Evolutionary conservation across 2,888 invertebrate genomes (phyloP).

Genomic region (Stratiomys singularior): DNA sequence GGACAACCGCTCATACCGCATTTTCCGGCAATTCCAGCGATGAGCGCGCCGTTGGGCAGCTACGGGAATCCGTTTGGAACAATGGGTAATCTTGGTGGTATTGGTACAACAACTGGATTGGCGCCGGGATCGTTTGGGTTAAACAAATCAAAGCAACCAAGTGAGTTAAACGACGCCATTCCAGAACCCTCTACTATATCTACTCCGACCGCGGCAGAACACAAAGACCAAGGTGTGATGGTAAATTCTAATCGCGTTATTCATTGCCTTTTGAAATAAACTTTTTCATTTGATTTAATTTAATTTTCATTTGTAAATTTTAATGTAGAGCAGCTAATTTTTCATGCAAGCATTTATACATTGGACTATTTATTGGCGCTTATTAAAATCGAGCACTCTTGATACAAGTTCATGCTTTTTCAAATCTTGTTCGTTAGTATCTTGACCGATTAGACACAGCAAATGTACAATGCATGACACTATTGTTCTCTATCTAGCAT

Average conservation of each 20-base stretch:
- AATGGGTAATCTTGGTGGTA: constrained; percentile 64
- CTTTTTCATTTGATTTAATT: constrained; percentile 7
- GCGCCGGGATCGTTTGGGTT: constrained; percentile 66
- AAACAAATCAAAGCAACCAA: constrained; percentile 70
- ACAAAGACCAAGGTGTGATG: constrained; percentile 66
- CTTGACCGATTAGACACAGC: background rate
- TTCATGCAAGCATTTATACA: background rate
- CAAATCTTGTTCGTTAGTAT: constrained; percentile 10
- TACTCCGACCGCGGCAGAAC: constrained; percentile 62
- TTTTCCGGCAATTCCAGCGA: constrained; percentile 75
- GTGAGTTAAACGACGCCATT: constrained; percentile 69
- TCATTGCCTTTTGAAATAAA: background rate
- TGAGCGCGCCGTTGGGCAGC: constrained; percentile 67
- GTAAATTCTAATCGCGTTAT: constrained; percentile 60
- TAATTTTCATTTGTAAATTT: background rate
- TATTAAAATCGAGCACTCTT: background rate
- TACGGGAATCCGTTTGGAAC: constrained; percentile 65
- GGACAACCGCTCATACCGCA: constrained; percentile 73
- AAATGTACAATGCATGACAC: background rate
- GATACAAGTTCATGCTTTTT: background rate
- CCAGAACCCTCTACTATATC: constrained; percentile 54
- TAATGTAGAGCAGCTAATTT: background rate
- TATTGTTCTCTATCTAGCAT: no score
- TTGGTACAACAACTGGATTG: constrained; percentile 63
- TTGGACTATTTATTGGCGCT: background rate